Base-by-base conservation (phyloP, 2,797 vertebrate genomes). In the Craterocephalus amniculus region DNA sequence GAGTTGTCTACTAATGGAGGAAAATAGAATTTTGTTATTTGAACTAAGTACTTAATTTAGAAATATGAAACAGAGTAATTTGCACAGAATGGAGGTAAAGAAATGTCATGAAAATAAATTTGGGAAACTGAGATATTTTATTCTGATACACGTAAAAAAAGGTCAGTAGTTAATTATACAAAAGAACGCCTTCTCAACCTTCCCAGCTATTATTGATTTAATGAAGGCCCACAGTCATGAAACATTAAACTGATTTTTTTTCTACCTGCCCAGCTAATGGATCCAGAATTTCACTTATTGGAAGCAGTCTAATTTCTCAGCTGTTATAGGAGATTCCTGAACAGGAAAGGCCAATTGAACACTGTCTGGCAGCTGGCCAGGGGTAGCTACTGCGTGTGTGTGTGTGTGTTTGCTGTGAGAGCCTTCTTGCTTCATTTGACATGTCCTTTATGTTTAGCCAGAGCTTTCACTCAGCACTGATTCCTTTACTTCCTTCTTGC, bases 361-460 rank as follows among this genome's bases (percentile, higher is more conserved):
- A 1, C 51, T 31, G 61, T 36, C 80, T 86, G 83, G 83, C 66
- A 38, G 64, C 8, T 4, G 51, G 52, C 82, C 78, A 78, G 40
- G 20, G n/a, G 56, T 4, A 1, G 73, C 83, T 79, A 78, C 78
- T 22, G 56, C 67, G 62, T 55, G 58, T 40, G 43, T 65, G 31
- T 2, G 5, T 62, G 60, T 24, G 56, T 48, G n/a, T 18, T 36
- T 49, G 72, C 55, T 34, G 18, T 6, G 58, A 60, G 68, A 29
- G 40, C 58, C 56, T 79, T 36, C 71, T 24, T 31, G 78, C 78
- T 84, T 76, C 77, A 85, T 85, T 88, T 81, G 76, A 87, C 79
- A 34, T 16, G 80, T 81, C 76, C 63, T 75, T 77, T 58, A 68
- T 34, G 3, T 87, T 84, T 78, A 74, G 70, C 75, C 52, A 43